Base-by-base conservation (phyloP, 2,113 vertebrate species). In the Monarcha castaneiventris region DNA sequence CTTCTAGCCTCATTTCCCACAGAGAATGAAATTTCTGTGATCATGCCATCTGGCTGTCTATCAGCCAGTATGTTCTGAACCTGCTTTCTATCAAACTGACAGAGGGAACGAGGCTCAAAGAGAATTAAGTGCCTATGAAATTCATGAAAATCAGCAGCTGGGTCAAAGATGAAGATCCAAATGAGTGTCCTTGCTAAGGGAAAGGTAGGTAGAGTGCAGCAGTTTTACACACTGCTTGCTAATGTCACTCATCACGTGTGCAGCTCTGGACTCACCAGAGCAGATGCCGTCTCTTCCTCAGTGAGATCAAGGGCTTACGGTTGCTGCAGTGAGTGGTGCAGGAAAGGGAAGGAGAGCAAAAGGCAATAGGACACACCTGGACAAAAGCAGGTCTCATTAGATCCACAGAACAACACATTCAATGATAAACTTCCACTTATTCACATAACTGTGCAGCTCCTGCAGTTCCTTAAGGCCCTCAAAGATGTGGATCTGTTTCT, bases 81-180 rank as follows among this genome's bases (percentile, higher is more conserved):
- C 93, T 95, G 94, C 89, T 95, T 96, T 90, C 86, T 78, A 89
- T 96, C 95, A 96, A 90, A 89, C 64, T 93, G 95, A 83, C 76
- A 84, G 89, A 89, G 76, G 64, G 86, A 84, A 63, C 0, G 3
- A 55, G 72, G 52, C 94, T 95, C 73, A 89, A 88, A 88, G 72
- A 84, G 79, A 94, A 64, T 63, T 86, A 92, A 95, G 33, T 68
- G 89, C 52, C 86, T 90, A 63, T n/a, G 56, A 92, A 95, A 87
- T 86, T 44, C 13, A 81, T 22, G 56, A 63, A 81, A 94, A 91
- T 81, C 86, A 87, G 73, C 86, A 84, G 69, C 63, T 80, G 75
- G 79, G 79, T 92, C 76, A 52, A 85, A 95, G 87, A 56, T 2
- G 2, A 88, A 86, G 80, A 52, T 56, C 91, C 73, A 71, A 80